Percentiles rank a stretch among this genome's conserved stretches.
These are phyloP conservation scores for Henricia sp. DNA, from an alignment of 53 echinoderm and acorn worm species.

Conservation along the genomic window DNA sequence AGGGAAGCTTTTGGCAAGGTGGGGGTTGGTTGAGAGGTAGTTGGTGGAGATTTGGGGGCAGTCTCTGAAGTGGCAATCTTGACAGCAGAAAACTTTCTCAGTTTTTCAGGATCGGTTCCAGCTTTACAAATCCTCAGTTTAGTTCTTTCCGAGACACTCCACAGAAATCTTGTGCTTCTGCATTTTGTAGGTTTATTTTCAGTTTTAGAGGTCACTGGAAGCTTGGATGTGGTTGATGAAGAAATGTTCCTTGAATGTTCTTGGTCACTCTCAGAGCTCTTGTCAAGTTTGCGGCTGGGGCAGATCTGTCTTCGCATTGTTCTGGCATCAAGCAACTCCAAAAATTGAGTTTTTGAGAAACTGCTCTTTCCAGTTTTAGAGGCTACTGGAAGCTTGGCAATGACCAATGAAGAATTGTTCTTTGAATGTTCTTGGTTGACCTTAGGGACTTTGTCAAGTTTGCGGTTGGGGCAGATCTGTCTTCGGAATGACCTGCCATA, in stretches of 20 bases:
- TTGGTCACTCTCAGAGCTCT: not conserved
- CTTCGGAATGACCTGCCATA: not conserved
- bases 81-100: not conserved
- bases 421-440: not conserved
- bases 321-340: constrained; percentile 8
- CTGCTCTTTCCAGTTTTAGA: too few species aligned
- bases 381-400: not conserved
- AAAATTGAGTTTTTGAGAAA: too few species aligned
- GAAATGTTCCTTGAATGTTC: not conserved
- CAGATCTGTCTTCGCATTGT: not conserved
- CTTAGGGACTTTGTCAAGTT: not conserved
- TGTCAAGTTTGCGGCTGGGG: not conserved
- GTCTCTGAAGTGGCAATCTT: not conserved
- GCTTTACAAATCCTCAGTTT: not conserved
- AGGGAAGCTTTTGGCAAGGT: constrained; percentile 1
- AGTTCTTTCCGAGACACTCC: not conserved
- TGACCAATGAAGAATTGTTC: not conserved
- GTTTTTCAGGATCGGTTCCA: not conserved
- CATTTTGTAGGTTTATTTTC: constrained; percentile 6
- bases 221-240: not conserved
- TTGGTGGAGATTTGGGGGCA: not conserved
- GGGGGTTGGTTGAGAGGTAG: not conserved
- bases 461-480: not conserved
- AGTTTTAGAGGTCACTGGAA: not conserved
- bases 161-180: not conserved